Evolutionary conservation across 2,797 vertebrate genomes (phyloP).

Genomic region (Simalia tracyae): DNA sequence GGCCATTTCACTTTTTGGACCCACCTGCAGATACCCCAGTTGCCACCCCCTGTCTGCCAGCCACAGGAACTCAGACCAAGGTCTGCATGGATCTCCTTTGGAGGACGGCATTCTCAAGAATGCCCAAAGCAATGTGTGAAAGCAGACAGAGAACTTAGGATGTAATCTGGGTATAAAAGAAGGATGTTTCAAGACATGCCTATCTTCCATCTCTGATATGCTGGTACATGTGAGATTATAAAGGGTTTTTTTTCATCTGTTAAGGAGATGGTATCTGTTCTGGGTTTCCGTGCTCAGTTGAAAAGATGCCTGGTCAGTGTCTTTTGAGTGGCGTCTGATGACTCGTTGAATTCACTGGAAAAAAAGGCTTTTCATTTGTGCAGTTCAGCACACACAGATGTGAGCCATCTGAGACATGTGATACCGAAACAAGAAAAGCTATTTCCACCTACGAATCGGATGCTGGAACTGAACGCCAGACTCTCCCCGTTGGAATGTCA

Average conservation of each 20-base stretch:
- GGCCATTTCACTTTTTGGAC: too few species aligned
- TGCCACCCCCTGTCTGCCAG: too few species aligned
- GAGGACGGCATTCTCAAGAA: too few species aligned
- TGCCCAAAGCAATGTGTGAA: too few species aligned
- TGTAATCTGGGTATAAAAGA: not conserved
- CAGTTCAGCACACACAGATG: not conserved
- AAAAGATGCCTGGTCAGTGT: not conserved
- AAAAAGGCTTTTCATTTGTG: not conserved
- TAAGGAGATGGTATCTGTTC: not conserved
- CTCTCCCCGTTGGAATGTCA: not conserved
- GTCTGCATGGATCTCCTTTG: too few species aligned
- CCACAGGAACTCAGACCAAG: too few species aligned
- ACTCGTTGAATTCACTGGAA: not conserved
- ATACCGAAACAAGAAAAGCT: not conserved
- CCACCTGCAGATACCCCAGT: too few species aligned
- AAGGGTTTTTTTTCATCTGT: not conserved
- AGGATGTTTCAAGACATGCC: not conserved
- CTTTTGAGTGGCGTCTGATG: not conserved
- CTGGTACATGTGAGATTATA: not conserved
- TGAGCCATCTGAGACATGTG: not conserved
- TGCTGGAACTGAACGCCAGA: not conserved
- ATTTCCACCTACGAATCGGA: not conserved
- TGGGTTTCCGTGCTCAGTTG: not conserved
- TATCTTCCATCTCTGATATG: not conserved
- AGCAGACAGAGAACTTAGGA: not conserved